Evolutionary conservation across 1,140 invertebrate genomes (phyloP).

Genomic region (Latrodectus geometricus): DNA sequence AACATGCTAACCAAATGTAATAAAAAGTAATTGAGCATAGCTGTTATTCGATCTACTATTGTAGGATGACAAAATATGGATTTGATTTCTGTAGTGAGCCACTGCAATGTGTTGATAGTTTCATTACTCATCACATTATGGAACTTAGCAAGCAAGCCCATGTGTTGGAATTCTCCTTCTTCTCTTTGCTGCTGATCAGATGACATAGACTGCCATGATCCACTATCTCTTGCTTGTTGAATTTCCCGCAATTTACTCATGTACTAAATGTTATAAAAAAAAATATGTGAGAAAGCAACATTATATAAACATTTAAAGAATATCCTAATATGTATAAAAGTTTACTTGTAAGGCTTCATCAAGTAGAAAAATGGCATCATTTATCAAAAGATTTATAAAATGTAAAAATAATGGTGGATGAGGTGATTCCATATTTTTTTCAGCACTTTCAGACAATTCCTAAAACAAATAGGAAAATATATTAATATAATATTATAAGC

Average conservation of each 20-base stretch:
- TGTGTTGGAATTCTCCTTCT: conserved; percentile 80
- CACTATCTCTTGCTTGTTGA: conserved; percentile 75
- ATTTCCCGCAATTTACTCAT: conserved; percentile 72
- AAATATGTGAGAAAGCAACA: neutral
- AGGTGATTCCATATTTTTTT: conserved; percentile 88
- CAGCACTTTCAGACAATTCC: conserved; percentile 83
- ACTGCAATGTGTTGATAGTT: conserved; percentile 86
- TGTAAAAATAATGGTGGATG: conserved; percentile 90
- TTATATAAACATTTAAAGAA: neutral
- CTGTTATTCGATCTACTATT: conserved; percentile 91
- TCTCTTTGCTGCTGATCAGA: conserved; percentile 82
- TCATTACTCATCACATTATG: conserved; percentile 92
- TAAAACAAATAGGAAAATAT: conserved; percentile 67
- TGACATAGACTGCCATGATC: conserved; percentile 81
- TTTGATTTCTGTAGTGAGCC: conserved; percentile 82
- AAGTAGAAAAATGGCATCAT: conserved; percentile 93
- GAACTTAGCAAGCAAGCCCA: conserved; percentile 86
- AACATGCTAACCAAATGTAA: conserved; percentile 82
- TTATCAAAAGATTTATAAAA: conserved; percentile 94
- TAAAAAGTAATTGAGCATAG: conserved; percentile 96
- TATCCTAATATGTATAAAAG: neutral
- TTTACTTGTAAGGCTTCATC: conserved; percentile 88
- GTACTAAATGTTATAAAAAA: conserved; percentile 65
- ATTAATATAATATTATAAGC: too few species aligned
- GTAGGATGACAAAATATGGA: conserved; percentile 90